Evolutionary conservation across 2,113 vertebrate species (phyloP), one percentile per base, ranked within the genome.

Genomic region (Erythrocebus patas): DNA sequence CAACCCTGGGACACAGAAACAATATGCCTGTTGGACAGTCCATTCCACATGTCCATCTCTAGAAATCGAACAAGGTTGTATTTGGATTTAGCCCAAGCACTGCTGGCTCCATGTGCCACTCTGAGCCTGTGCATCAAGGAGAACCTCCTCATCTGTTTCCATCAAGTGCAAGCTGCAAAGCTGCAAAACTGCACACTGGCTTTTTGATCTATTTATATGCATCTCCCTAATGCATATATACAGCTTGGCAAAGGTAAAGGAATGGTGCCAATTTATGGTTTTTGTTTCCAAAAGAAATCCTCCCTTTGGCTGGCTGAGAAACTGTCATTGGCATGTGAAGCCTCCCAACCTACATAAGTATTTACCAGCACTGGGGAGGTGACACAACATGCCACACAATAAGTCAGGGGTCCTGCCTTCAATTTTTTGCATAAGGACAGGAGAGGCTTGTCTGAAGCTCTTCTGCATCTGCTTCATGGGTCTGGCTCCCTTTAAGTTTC

Each of bases 251-350:
- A 92, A 95, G 50, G 96, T 52, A 96, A 78, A 78, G 12, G 9
- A 22, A 91, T 94, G 94, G 85, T 82, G 82, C 38, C 85, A 27
- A 75, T 91, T 83, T 94, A 68, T 88, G 48, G 22, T 27, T 76
- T 86, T 81, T 87, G 25, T 96, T 96, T 96, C 90, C 66, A 70
- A 92, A 94, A 90, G 75, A 70, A 9, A 43, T 5, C 57, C 52
- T 92, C 40, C 82, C 68, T 95, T 73, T 20, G 57, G 76, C 81
- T 94, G 87, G 45, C 93, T 57, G 27, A 68, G 73, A 89, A 91
- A 57, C 64, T 84, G 40, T 8, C 25, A 18, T 10, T 86, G 80
- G 92, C 82, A 35, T 20, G 68, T 57, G 35, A 72, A 85, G 68
- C 35, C 38, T 73, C 61, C 48, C 45, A 57, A n/a, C 45, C 52